phyloP scores from a whole-genome alignment of 2,888 invertebrate species.

The Cotesia congregata region DNA sequence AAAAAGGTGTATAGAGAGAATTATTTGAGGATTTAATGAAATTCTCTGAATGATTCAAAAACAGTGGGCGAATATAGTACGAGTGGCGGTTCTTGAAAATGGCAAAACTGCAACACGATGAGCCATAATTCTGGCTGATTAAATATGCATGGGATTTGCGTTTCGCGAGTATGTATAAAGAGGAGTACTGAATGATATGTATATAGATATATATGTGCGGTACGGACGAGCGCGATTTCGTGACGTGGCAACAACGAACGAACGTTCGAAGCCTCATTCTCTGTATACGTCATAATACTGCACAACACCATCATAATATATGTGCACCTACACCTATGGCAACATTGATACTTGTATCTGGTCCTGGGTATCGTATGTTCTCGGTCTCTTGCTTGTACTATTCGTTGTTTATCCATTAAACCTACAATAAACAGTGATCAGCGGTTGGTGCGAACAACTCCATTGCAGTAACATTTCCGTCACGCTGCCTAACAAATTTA shows the following conservation, averaged over 20 bases:
- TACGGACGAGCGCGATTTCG: slow-evolving; percentile 55
- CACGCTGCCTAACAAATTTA: slow-evolving; percentile 7
- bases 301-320: slow-evolving; percentile 34
- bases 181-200: neutral
- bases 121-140: slow-evolving; percentile 65
- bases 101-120: slow-evolving; percentile 62
- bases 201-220: slow-evolving; percentile 2
- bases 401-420: slow-evolving; percentile 64
- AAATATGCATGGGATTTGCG: slow-evolving; percentile 63
- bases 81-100: slow-evolving; percentile 27
- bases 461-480: slow-evolving; percentile 51
- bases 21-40: slow-evolving; percentile 42
- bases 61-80: neutral
- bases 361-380: slow-evolving; percentile 20
- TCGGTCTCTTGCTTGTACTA: slow-evolving; percentile 50
- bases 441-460: slow-evolving; percentile 50
- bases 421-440: slow-evolving; percentile 59
- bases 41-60: slow-evolving; percentile 29
- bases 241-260: slow-evolving; percentile 53
- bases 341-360: neutral
- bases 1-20: slow-evolving; percentile 27
- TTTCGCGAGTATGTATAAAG: slow-evolving; percentile 18
- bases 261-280: slow-evolving; percentile 36
- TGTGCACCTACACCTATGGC: neutral
- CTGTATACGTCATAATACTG: slow-evolving; percentile 25